These are phyloP conservation scores for Andricus grossulariae DNA, from an alignment of 1,140 invertebrate species.

Conservation along the genomic window DNA sequence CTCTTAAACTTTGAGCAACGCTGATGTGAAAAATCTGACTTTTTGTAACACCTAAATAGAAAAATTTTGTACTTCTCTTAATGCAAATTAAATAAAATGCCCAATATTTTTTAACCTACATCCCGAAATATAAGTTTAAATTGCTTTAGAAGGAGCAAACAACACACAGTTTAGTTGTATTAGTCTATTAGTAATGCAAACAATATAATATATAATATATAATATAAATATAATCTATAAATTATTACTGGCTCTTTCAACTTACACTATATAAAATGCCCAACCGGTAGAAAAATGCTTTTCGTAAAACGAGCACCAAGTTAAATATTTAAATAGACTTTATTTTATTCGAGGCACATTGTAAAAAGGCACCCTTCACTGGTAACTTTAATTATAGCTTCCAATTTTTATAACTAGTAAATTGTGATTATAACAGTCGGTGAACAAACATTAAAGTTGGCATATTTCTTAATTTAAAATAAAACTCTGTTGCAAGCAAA, in stretches of 20 bases:
- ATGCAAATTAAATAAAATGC: not conserved
- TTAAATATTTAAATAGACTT: no score
- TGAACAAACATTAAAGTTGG: no score
- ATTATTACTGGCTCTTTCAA: conserved; percentile 8
- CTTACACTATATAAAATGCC: conserved; percentile 8
- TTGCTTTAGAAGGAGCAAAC: not conserved
- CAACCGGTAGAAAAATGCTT: conserved; percentile 6
- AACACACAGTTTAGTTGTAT: not conserved
- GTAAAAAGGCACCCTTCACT: no score
- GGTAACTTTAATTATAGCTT: no score
- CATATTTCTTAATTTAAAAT: no score
- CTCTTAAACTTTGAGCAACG: not conserved
- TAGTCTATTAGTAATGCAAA: not conserved
- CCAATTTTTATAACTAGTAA: no score
- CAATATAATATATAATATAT: not conserved
- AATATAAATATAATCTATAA: not conserved
- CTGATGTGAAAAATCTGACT: no score
- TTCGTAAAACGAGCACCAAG: not conserved
- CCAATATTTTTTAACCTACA: not conserved
- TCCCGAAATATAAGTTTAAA: not conserved
- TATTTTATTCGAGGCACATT: no score
- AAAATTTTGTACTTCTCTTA: not conserved
- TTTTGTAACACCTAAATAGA: not conserved
- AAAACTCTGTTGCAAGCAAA: no score
- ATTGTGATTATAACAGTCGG: no score